phyloP scores from a whole-genome alignment of 2,797 vertebrate genomes.

The Melanotaenia maccullochi region DNA sequence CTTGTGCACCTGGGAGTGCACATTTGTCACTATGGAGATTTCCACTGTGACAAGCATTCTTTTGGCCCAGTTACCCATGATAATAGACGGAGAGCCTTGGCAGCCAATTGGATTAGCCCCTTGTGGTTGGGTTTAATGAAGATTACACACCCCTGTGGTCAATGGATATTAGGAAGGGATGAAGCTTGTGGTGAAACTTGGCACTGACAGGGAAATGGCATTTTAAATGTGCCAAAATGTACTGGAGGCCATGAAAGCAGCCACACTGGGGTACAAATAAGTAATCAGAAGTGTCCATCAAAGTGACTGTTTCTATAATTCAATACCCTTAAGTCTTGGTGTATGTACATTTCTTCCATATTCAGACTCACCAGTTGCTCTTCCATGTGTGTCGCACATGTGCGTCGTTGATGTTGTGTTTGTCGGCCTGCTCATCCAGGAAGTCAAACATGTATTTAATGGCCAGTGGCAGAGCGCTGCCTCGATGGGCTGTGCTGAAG shows the following conservation, averaged over 20 bases:
- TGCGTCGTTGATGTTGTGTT: constrained; percentile 95
- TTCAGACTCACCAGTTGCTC: constrained; percentile 93
- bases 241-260: constrained; percentile 7
- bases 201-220: constrained; percentile 57
- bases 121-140: constrained; percentile 78
- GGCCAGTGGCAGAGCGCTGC: constrained; percentile 94
- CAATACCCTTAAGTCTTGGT: neutral
- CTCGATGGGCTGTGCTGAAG: constrained; percentile 97
- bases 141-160: constrained; percentile 79
- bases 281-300: neutral
- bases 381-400: constrained; percentile 99
- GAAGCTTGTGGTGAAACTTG: constrained; percentile 66
- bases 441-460: constrained; percentile 99
- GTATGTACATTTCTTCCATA: neutral
- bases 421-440: constrained; percentile 97
- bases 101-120: constrained; percentile 78
- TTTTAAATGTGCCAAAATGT: constrained; percentile 48
- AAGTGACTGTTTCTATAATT: neutral
- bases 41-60: constrained; percentile 54
- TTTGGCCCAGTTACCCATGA: constrained; percentile 71
- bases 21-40: constrained; percentile 70
- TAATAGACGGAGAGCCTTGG: constrained; percentile 70
- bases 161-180: constrained; percentile 73
- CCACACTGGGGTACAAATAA: constrained; percentile 7
- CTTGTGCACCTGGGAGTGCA: constrained; percentile 60